Base-by-base conservation (phyloP, 2,888 invertebrate genomes). In the Dorcus hopei region DNA sequence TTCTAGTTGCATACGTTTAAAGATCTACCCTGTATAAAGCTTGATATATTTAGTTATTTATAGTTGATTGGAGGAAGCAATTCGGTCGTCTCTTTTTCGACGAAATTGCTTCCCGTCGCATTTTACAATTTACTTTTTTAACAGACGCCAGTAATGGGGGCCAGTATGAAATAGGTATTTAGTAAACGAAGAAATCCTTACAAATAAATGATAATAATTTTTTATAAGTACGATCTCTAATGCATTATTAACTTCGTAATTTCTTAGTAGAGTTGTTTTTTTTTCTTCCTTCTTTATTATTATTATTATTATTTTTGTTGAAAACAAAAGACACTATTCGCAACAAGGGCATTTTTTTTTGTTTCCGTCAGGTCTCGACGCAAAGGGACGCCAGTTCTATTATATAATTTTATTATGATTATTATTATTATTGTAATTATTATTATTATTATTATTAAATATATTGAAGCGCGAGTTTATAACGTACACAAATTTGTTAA, bases 101-200 rank as follows among this genome's bases (percentile, higher is more conserved):
- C 19, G 48, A 9, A 48, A 47, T 48, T 42, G 39, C 38, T 48
- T 49, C 48, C 41, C 41, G 14, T 9, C 42, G 38, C 43, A 49
- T 52, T 38, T 26, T 55, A 14, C 42, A 14, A 16, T 42, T 42
- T 11, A 19, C 9, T 19, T 9, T 45, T 45, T 11, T 50, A 56
- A 56, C 56, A 40, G 40, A 56, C 43, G 56, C 56, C 56, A 56
- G 56, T 56, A 56, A 51, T 51, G 38, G 56, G 56, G 56, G 56
- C 56, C 56, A 56, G 56, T 56, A 56, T 51, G 39, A 56, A 26
- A 48, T 33, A 54, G 38, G 23, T 39, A 54, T 47, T 39, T 47
- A 38, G 38, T 38, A n/a, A 47, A 49, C 43, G 43, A 9, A 19
- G 26, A 33, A 33, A 33, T 33, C 26, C 26, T 7, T 33, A 33